Evolutionary conservation across 2,888 invertebrate genomes (phyloP).

Genomic region (Liodrosophila aerea): DNA sequence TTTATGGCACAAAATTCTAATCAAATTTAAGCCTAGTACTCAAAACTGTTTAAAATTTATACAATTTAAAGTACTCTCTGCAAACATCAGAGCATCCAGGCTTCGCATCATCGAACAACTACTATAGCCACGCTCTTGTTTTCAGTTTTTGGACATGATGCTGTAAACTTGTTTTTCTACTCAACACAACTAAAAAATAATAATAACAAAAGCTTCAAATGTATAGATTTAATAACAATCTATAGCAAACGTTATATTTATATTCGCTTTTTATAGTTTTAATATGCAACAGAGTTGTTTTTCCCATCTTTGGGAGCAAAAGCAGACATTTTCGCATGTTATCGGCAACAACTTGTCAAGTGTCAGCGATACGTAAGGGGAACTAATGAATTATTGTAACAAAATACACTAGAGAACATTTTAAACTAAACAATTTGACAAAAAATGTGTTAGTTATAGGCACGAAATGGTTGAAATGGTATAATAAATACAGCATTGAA

Average conservation of each 20-base stretch:
- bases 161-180: slow-evolving; percentile 62
- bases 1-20: neutral
- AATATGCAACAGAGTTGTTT: slow-evolving; percentile 52
- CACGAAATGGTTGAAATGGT: slow-evolving; percentile 13
- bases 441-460: slow-evolving; percentile 54
- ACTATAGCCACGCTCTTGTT: neutral
- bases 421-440: slow-evolving; percentile 45
- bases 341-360: slow-evolving; percentile 66
- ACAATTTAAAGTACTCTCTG: no score
- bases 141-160: slow-evolving; percentile 56
- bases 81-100: slow-evolving; percentile 5
- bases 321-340: slow-evolving; percentile 69
- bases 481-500: slow-evolving; percentile 28
- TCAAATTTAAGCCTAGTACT: no score
- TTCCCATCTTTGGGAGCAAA: slow-evolving; percentile 39
- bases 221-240: slow-evolving; percentile 58
- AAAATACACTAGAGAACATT: slow-evolving; percentile 10
- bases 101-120: neutral
- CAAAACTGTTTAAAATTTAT: no score
- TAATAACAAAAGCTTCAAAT: slow-evolving; percentile 31
- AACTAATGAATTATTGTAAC: slow-evolving; percentile 4
- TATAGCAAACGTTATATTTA: slow-evolving; percentile 46
- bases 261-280: slow-evolving; percentile 54
- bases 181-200: no score
- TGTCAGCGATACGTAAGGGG: slow-evolving; percentile 46